Base-by-base conservation (phyloP, 1,140 invertebrate species). In the Lepidurus arcticus region DNA sequence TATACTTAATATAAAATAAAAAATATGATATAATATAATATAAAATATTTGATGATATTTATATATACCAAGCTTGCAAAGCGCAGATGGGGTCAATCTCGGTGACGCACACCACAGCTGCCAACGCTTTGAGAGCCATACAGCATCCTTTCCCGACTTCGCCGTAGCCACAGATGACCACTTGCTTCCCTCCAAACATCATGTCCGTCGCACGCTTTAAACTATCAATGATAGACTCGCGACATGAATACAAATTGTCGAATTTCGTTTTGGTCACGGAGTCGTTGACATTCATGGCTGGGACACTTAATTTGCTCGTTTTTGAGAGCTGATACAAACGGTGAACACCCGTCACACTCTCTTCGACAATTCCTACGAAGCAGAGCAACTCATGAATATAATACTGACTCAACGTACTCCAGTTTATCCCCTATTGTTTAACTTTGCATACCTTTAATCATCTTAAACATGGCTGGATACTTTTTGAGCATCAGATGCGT, bases 241-340 rank as follows among this genome's bases (percentile, higher is more conserved):
- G 88, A 85, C 95, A 97, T 81, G 93, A 94, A 84, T 97, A 97
- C 34, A 97, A 87, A 86, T 97, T 98, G 84, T 99, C 97, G 85
- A 98, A 98, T 88, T 98, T 98, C n/a, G 95, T 98, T 89, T 99
- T 99, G 0, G 96, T 98, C 9, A 99, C 96, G 34, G 95, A 97
- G 86, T 98, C 97, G 84, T 98, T 98, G 44, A 99, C 96, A 87
- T 99, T 99, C 95, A 99, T 98, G 1, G 97, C 97, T 2, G 97
- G 97, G n/a, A 98, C 95, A 16, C 92, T 93, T 53, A 99, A 87
- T 86, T 98, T 97, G 76, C 93, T 93, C 42, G 94, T 92, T 87
- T 98, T 98, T 21, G 95, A 96, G 44, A 98, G 88, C 86, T 99
- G 96, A 85, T 98, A 98, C 21, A 98, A 87, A 81, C 97, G 89